Evolutionary conservation across 2,888 invertebrate genomes (phyloP).

Genomic region (Dryobota labecula): DNA sequence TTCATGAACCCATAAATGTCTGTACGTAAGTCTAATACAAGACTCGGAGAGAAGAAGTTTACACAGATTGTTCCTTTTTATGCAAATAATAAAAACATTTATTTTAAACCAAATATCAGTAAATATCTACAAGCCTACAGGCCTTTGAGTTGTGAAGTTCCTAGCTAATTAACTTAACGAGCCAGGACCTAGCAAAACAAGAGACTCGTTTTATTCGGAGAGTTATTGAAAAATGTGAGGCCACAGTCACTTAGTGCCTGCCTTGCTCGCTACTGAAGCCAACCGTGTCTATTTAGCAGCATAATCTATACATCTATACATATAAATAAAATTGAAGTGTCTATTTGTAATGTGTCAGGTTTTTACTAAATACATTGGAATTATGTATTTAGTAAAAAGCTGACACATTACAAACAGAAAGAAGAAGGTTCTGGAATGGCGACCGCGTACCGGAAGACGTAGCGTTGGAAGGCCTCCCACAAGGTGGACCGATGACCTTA

Average conservation of each 20-base stretch:
- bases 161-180: slow-evolving; percentile 33
- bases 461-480: too few species aligned
- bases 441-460: too few species aligned
- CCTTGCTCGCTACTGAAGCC: not conserved
- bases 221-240: slow-evolving; percentile 30
- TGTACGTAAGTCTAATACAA: not conserved
- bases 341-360: too few species aligned
- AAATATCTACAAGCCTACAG: not conserved
- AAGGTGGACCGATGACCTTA: too few species aligned
- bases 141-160: slow-evolving; percentile 15
- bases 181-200: slow-evolving; percentile 26
- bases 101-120: slow-evolving; percentile 6
- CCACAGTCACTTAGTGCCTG: not conserved
- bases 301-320: not conserved
- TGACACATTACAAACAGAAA: too few species aligned
- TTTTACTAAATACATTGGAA: too few species aligned
- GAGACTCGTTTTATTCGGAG: slow-evolving; percentile 30
- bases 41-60: not conserved
- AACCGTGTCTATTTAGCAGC: not conserved
- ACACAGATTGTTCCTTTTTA: not conserved
- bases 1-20: not conserved
- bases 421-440: too few species aligned
- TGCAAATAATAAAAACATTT: not conserved
- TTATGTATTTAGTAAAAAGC: too few species aligned
- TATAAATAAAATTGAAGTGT: too few species aligned